phyloP scores from a whole-genome alignment of 1,140 invertebrate species.

The Augochlora pura region DNA sequence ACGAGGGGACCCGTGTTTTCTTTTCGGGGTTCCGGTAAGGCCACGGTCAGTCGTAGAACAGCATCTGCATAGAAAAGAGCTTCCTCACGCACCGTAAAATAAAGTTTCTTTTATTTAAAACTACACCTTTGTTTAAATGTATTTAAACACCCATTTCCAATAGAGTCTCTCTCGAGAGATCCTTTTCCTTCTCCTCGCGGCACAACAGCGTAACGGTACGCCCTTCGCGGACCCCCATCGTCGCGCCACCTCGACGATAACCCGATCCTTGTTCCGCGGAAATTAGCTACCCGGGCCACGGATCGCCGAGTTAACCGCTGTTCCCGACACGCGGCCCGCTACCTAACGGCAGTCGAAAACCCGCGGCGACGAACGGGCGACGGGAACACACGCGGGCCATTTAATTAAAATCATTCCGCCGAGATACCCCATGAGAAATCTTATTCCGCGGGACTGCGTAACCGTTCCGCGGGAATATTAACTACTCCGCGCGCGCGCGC shows the following conservation, averaged over 20 bases:
- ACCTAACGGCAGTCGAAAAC: not conserved
- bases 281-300: not conserved
- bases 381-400: not conserved
- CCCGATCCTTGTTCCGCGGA: not conserved
- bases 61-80: too few species aligned
- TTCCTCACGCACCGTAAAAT: too few species aligned
- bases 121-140: too few species aligned
- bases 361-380: not conserved
- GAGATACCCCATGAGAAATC: conserved; percentile 25
- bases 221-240: not conserved
- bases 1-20: too few species aligned
- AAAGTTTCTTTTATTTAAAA: too few species aligned
- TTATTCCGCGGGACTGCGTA: conserved; percentile 2
- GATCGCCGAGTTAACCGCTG: not conserved
- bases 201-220: too few species aligned
- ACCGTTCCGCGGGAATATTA: conserved; percentile 20
- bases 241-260: not conserved
- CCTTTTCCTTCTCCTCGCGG: too few species aligned
- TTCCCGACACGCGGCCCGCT: not conserved
- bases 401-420: conserved; percentile 29
- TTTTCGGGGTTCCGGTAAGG: too few species aligned
- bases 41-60: too few species aligned
- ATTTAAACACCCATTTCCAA: too few species aligned
- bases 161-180: too few species aligned
- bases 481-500: too few species aligned